Evolutionary conservation across 2,888 invertebrate species (phyloP).

Genomic region (Hylaea fasciaria): DNA sequence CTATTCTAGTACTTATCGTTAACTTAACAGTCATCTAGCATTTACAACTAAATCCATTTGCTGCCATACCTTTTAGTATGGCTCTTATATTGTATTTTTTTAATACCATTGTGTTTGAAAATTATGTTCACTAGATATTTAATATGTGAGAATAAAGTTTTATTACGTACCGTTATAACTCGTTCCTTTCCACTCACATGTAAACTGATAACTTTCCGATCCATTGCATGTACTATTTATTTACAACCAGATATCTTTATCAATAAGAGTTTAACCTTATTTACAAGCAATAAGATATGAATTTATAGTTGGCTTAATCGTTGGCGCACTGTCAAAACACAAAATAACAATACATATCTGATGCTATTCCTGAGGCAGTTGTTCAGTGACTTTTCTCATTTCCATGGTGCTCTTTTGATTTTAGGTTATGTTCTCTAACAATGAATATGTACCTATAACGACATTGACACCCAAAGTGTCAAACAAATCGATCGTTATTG

Average conservation of each 20-base stretch:
- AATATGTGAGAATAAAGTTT: no score
- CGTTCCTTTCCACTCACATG: not conserved
- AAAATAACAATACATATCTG: not conserved
- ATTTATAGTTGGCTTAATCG: constrained; percentile 3
- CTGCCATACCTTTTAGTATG: not conserved
- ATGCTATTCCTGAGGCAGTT: not conserved
- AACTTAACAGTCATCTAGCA: not conserved
- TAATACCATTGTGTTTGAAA: no score
- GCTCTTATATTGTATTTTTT: not conserved
- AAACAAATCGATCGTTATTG: no score
- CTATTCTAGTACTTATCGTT: no score
- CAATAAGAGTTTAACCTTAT: not conserved
- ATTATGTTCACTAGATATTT: no score
- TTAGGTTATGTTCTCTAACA: not conserved
- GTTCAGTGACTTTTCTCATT: no score
- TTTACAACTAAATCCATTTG: not conserved
- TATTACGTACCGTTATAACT: not conserved
- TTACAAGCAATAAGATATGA: not conserved
- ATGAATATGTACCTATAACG: no score
- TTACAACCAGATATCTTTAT: not conserved
- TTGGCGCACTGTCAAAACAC: constrained; percentile 8
- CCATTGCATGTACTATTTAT: not conserved
- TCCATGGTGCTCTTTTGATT: no score
- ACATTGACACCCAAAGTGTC: no score
- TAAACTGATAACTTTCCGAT: not conserved